Conservation (phyloP, 2,797 vertebrate species). For the Lutjanus campechanus region DNA sequence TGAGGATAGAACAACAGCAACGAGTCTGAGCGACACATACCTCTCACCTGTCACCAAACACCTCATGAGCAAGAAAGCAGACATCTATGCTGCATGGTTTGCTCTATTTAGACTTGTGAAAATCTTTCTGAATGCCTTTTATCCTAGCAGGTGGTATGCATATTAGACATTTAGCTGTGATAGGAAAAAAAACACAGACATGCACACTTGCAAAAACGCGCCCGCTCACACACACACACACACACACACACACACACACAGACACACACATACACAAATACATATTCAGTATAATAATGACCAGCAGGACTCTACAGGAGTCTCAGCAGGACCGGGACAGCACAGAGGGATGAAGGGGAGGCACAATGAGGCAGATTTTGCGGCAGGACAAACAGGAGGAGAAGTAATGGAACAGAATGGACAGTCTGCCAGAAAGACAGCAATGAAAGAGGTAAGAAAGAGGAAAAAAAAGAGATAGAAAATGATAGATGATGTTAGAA, state of each 20-base stretch:
- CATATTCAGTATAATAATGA: constrained; percentile 73
- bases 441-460: constrained; percentile 59
- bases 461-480: constrained; percentile 65
- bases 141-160: constrained; percentile 76
- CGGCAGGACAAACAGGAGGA: constrained; percentile 63
- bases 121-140: constrained; percentile 65
- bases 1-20: constrained; percentile 36
- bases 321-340: constrained; percentile 84
- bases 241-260: constrained; percentile 41
- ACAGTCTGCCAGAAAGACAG: constrained; percentile 53
- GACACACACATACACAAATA: constrained; percentile 35
- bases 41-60: constrained; percentile 56
- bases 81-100: constrained; percentile 49
- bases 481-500: constrained; percentile 79
- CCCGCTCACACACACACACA: constrained; percentile 21
- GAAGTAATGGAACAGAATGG: constrained; percentile 51
- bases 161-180: constrained; percentile 80
- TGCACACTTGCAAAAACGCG: constrained; percentile 21
- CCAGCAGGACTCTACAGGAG: constrained; percentile 80
- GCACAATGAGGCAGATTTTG: constrained; percentile 57
- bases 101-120: constrained; percentile 68
- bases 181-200: constrained; percentile 55
- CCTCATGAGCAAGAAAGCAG: constrained; percentile 43
- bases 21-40: constrained; percentile 42
- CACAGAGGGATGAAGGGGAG: constrained; percentile 42